phyloP scores from a whole-genome alignment of 2,888 invertebrate genomes.

The Tanytarsus gracilentus region DNA sequence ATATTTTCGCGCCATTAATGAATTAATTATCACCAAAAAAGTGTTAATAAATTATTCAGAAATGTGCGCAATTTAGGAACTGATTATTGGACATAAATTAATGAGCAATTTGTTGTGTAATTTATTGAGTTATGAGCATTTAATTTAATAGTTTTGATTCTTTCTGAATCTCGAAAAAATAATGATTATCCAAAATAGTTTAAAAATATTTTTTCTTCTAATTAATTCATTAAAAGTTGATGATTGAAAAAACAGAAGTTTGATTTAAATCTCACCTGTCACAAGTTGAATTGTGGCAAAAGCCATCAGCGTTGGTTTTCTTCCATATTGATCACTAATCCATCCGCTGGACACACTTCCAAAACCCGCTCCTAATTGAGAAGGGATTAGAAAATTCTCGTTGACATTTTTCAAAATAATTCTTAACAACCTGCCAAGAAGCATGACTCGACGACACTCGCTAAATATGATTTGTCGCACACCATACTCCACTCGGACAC shows the following conservation, averaged over 20 bases:
- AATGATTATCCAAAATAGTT: too few species aligned
- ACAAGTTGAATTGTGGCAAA: conserved; percentile 49
- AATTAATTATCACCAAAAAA: too few species aligned
- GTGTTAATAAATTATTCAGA: too few species aligned
- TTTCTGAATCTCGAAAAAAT: too few species aligned
- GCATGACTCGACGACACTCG: conserved; percentile 54
- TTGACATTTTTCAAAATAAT: not conserved
- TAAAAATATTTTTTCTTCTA: too few species aligned
- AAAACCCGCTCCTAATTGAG: conserved; percentile 48
- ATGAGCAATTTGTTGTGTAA: too few species aligned
- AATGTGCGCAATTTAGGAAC: too few species aligned
- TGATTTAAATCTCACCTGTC: conserved; percentile 42
- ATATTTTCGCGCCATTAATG: too few species aligned
- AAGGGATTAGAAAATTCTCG: not conserved
- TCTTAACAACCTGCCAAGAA: conserved; percentile 44
- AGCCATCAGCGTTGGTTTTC: conserved; percentile 52
- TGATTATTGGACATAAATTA: too few species aligned
- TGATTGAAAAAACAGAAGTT: not conserved
- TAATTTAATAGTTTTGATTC: too few species aligned
- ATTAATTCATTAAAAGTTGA: not conserved
- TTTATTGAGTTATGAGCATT: too few species aligned
- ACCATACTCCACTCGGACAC: conserved; percentile 53
- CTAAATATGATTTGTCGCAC: conserved; percentile 48
- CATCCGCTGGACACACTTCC: conserved; percentile 58
- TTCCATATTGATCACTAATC: conserved; percentile 55